These are phyloP conservation scores for Phocides pigmalion DNA, from an alignment of 1,140 invertebrate species.

Conservation along the genomic window DNA sequence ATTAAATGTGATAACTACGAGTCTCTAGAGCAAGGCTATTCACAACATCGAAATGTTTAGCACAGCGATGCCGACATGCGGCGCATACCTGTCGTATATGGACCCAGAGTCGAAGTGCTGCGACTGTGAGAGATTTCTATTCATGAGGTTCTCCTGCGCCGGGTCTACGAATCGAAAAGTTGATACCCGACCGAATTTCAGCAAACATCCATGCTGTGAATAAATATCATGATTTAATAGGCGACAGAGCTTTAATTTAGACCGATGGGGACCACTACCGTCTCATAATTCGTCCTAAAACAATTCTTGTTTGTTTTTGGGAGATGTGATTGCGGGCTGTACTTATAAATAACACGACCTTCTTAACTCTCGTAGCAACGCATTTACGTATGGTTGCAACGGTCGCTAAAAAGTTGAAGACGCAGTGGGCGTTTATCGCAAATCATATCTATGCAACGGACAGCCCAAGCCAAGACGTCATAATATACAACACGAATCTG, in stretches of 20 bases:
- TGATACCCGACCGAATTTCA: slow-evolving; percentile 95
- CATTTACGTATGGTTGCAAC: too few species aligned
- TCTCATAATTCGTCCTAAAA: too few species aligned
- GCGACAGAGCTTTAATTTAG: background rate
- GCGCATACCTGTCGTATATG: slow-evolving; percentile 89
- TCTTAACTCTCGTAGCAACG: too few species aligned
- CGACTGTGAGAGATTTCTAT: slow-evolving; percentile 85
- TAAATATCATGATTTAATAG: slow-evolving; percentile 15
- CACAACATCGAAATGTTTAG: slow-evolving; percentile 50
- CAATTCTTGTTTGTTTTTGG: too few species aligned
- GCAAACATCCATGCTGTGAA: slow-evolving; percentile 90
- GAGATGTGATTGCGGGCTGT: too few species aligned
- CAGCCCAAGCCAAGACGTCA: too few species aligned
- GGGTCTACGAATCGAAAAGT: slow-evolving; percentile 97
- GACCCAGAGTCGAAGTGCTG: slow-evolving; percentile 90
- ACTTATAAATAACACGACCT: too few species aligned
- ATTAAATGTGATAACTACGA: slow-evolving; percentile 20
- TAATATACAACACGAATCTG: too few species aligned
- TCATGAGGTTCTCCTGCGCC: slow-evolving; percentile 91
- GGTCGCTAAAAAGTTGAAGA: too few species aligned
- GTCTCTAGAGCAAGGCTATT: slow-evolving; percentile 43
- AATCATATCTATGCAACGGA: too few species aligned
- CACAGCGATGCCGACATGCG: background rate
- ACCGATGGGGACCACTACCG: background rate
- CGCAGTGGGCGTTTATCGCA: too few species aligned